Percentiles rank a stretch among this genome's conserved stretches.
Evolutionary conservation across 2,113 vertebrate genomes (phyloP).

Genomic region (Pseudolaguvia tuberculata): DNA sequence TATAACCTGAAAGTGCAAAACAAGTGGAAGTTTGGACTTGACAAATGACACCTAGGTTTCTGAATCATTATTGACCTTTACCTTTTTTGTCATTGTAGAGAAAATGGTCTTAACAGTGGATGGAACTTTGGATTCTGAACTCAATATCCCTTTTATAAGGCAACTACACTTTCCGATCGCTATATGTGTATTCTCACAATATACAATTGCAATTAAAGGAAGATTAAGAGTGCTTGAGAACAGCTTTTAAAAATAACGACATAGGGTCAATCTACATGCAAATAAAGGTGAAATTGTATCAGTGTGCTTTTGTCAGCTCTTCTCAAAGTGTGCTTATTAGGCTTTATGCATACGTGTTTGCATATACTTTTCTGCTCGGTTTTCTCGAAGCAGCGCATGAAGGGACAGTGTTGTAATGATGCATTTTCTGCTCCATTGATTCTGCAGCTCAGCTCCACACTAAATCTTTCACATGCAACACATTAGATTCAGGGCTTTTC

Average conservation of each 20-base stretch:
- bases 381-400: slow-evolving; percentile 31
- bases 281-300: not conserved
- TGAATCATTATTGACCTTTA: not conserved
- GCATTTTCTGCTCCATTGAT: slow-evolving; percentile 76
- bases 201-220: not conserved
- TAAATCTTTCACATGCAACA: slow-evolving; percentile 76
- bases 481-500: slow-evolving; percentile 66
- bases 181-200: not conserved
- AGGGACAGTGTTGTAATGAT: slow-evolving; percentile 67
- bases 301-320: slow-evolving; percentile 4
- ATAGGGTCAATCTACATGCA: not conserved
- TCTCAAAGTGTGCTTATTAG: slow-evolving; percentile 20
- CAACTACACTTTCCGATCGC: not conserved
- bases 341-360: slow-evolving; percentile 26
- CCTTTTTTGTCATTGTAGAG: not conserved
- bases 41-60: not conserved
- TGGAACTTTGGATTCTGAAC: not conserved
- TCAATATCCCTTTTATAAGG: not conserved
- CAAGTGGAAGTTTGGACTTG: not conserved
- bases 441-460: slow-evolving; percentile 66
- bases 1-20: not conserved
- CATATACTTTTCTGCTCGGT: slow-evolving; percentile 11
- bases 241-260: slow-evolving; percentile 1
- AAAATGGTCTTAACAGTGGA: not conserved
- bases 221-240: not conserved